These are phyloP conservation scores for Halictus ligatus DNA, from an alignment of 2,888 invertebrate species.

Conservation along the genomic window DNA sequence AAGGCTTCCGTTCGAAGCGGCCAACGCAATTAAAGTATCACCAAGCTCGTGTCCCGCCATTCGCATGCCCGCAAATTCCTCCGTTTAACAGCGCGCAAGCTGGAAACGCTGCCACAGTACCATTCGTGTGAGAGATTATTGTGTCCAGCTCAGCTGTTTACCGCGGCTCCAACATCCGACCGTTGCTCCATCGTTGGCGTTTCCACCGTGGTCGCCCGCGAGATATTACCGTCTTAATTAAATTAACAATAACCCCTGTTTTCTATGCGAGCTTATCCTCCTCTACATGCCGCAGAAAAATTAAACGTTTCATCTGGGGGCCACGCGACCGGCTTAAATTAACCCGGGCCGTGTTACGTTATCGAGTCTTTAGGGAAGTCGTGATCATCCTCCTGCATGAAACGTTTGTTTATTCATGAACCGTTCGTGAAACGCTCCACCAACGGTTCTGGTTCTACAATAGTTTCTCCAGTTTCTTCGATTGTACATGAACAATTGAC, in stretches of 20 bases:
- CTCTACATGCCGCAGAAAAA: slow-evolving; percentile 10
- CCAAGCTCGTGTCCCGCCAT: slow-evolving; percentile 23
- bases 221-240: slow-evolving; percentile 51
- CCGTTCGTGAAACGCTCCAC: not conserved
- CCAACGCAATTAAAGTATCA: slow-evolving; percentile 40
- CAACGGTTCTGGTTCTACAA: not conserved
- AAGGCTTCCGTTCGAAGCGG: slow-evolving; percentile 28
- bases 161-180: not conserved
- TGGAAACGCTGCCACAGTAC: not conserved
- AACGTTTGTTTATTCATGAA: not conserved
- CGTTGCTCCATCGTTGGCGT: not conserved
- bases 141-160: slow-evolving; percentile 13
- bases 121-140: slow-evolving; percentile 34
- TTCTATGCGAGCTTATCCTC: not conserved
- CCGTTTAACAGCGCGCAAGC: slow-evolving; percentile 24
- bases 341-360: not conserved
- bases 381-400: not conserved
- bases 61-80: slow-evolving; percentile 51
- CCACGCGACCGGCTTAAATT: slow-evolving; percentile 5
- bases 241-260: slow-evolving; percentile 31
- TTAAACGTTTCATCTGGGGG: slow-evolving; percentile 4
- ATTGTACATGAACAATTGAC: not conserved
- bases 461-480: too few species aligned
- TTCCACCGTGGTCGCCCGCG: not conserved
- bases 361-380: not conserved